These are phyloP conservation scores for Trichechus manatus DNA, from an alignment of 2,113 vertebrate genomes.

Conservation along the genomic window DNA sequence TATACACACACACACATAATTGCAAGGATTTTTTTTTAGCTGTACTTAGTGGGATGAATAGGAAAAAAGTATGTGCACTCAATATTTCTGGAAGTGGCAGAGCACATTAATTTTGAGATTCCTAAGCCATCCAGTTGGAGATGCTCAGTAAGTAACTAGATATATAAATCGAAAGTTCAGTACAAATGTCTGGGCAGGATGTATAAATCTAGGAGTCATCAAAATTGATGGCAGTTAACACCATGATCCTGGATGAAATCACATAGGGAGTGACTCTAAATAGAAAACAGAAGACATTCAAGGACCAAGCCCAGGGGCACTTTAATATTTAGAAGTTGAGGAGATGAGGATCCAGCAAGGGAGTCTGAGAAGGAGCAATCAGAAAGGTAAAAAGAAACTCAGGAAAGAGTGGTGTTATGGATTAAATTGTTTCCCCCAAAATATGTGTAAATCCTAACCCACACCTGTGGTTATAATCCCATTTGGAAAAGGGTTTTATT, in stretches of 20 bases:
- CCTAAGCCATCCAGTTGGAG: background rate
- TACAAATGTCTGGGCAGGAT: background rate
- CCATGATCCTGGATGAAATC: background rate
- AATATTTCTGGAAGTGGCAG: background rate
- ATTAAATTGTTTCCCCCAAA: background rate
- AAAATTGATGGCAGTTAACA: background rate
- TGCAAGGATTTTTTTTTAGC: background rate
- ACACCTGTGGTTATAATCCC: background rate
- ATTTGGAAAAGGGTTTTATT: background rate
- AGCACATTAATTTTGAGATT: background rate
- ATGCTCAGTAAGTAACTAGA: background rate
- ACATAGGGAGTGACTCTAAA: background rate
- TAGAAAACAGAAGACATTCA: background rate
- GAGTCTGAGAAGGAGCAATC: background rate
- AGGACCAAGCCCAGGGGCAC: background rate
- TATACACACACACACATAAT: too few species aligned
- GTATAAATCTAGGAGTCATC: background rate
- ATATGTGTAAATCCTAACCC: background rate
- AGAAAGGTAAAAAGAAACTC: background rate
- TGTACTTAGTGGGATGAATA: background rate
- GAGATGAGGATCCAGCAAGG: background rate
- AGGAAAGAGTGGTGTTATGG: background rate
- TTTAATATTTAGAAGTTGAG: background rate
- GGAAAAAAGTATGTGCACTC: background rate
- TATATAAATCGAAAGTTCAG: background rate